phyloP scores from a whole-genome alignment of 2,888 invertebrate genomes.

The Caenorhabditis parvicauda region DNA sequence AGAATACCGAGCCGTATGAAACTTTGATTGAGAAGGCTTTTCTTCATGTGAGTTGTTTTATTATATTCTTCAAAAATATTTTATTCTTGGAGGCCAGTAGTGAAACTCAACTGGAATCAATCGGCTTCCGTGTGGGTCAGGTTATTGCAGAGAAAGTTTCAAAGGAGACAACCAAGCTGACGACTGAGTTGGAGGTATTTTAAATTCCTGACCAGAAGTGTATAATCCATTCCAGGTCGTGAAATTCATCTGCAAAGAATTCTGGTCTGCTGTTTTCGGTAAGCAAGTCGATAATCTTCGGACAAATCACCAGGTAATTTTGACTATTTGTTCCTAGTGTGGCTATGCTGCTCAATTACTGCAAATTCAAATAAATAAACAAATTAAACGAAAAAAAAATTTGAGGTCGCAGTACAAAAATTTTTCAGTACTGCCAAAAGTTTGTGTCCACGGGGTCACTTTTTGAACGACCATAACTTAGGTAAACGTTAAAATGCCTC shows the following conservation, averaged over 20 bases:
- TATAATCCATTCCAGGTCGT: slow-evolving; percentile 70
- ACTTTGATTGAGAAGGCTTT: slow-evolving; percentile 39
- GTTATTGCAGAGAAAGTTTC: slow-evolving; percentile 67
- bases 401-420: too few relatives aligned
- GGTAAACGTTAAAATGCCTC: too few relatives aligned
- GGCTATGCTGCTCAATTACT: too few relatives aligned
- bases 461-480: too few relatives aligned
- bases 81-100: slow-evolving; percentile 44
- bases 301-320: slow-evolving; percentile 79
- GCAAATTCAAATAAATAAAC: too few relatives aligned
- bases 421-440: too few relatives aligned
- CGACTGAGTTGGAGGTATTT: slow-evolving; percentile 82
- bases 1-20: slow-evolving; percentile 26
- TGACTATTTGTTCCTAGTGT: too few relatives aligned
- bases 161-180: slow-evolving; percentile 67
- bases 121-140: slow-evolving; percentile 69
- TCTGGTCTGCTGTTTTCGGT: slow-evolving; percentile 95
- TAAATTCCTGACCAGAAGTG: background rate
- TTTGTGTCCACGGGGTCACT: too few relatives aligned
- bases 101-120: slow-evolving; percentile 66
- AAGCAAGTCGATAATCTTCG: slow-evolving; percentile 96
- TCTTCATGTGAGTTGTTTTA: slow-evolving; percentile 27
- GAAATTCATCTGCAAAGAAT: slow-evolving; percentile 98
- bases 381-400: too few relatives aligned
- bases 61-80: background rate